Base-by-base conservation (phyloP, 2,888 invertebrate genomes). In the Stenurella melanura region DNA sequence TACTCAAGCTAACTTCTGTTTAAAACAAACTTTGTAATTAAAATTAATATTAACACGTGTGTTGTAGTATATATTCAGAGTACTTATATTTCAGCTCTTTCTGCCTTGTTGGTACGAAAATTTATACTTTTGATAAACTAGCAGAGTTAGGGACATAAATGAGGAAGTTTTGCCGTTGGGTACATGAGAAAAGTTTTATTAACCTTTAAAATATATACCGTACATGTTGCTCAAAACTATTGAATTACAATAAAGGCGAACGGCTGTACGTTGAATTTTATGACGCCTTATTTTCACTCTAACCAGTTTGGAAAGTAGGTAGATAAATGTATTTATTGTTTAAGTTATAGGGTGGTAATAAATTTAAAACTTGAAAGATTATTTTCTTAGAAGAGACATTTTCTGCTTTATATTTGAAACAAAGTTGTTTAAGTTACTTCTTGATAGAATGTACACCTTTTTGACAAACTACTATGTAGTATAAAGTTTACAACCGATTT, bases 271-370 rank as follows among this genome's bases (percentile, higher is more conserved):
- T 60, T 34, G 70, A 21, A 60, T 58, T 70, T 70, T 70, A 70
- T 70, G 42, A 17, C 19, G 42, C 42, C 42, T 70, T 60, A 70
- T 70, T 70, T 70, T 69, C 56, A 54, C 64, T 73, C 66, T 72
- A 60, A 71, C 68, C 64, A 73, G 50, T 63, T 57, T 50, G 3
- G 68, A 64, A 73, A 75, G 74, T 74, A 63, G 54, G 73, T 58
- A 64, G 72, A 75, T 77, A 73, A 75, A 67, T 72, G 72, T 72
- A 75, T 77, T 77, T 77, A 77, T 77, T 75, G 68, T 77, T 75
- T 73, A 42, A 74, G 75, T 75, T 79, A 73, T 75, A 60, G 69
- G 67, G 60, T 60, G 38, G 60, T 70, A 61, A 73, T 76, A 75
- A 75, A 75, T 77, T 75, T 72, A 67, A 67, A 66, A 74, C 74